A percentile compares a stretch with the other conserved stretches of the same genome.
These are phyloP conservation scores for Serinus canaria DNA, from an alignment of 2,113 vertebrate species.

Conservation along the genomic window DNA sequence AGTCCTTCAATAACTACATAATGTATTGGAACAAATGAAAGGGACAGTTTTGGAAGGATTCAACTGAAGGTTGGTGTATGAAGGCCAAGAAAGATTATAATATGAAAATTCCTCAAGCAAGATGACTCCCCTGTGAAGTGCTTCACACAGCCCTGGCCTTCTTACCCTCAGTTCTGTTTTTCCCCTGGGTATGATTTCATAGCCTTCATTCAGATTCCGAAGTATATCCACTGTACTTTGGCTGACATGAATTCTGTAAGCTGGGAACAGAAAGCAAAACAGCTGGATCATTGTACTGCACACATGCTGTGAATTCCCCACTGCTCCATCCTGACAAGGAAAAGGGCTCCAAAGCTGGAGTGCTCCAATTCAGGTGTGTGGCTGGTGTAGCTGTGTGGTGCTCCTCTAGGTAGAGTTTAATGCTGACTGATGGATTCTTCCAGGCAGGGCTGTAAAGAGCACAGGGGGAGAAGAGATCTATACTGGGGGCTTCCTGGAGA, in stretches of 20 bases:
- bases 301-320: accelerated
- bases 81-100: neutral
- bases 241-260: slow-evolving; percentile 92
- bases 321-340: neutral
- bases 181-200: slow-evolving; percentile 85
- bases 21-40: neutral
- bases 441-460: neutral
- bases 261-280: slow-evolving; percentile 66
- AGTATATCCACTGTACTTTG: slow-evolving; percentile 86
- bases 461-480: neutral
- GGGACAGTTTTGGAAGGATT: neutral
- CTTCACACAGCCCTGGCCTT: neutral
- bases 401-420: accelerated
- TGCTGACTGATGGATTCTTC: neutral
- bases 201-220: slow-evolving; percentile 82
- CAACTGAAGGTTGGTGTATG: neutral
- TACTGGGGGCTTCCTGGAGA: neutral
- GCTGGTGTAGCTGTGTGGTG: neutral
- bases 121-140: neutral
- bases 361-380: neutral
- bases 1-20: neutral
- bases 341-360: neutral
- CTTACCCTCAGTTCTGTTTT: slow-evolving; percentile 91
- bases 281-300: neutral
- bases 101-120: neutral